These are phyloP conservation scores for Thaleichthys pacificus DNA, from an alignment of 2,797 vertebrate genomes.

Conservation along the genomic window DNA sequence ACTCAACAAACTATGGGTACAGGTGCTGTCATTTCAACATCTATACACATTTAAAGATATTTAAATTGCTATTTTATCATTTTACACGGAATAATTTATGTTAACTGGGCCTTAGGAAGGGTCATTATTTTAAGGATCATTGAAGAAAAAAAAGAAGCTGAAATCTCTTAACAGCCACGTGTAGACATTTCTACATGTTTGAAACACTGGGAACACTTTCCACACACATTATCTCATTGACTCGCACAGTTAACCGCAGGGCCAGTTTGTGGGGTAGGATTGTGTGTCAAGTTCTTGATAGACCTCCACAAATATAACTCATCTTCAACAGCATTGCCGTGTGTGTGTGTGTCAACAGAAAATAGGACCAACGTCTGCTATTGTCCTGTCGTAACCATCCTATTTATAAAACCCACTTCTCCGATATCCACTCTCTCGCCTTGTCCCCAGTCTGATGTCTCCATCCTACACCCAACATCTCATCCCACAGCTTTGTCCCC, in stretches of 20 bases:
- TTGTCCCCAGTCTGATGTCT: slow-evolving; percentile 43
- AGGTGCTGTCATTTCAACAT: too few relatives aligned
- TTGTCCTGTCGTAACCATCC: slow-evolving; percentile 40
- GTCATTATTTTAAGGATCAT: not conserved
- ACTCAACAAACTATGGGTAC: too few relatives aligned
- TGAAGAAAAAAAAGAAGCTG: not conserved
- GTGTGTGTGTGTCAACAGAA: slow-evolving; percentile 30
- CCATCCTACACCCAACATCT: slow-evolving; percentile 54
- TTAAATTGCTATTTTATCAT: too few relatives aligned
- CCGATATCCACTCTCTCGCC: slow-evolving; percentile 19
- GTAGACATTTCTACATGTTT: not conserved
- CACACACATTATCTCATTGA: slow-evolving; percentile 36
- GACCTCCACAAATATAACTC: slow-evolving; percentile 34
- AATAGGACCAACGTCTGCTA: slow-evolving; percentile 17
- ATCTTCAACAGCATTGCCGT: slow-evolving; percentile 25
- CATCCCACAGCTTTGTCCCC: slow-evolving; percentile 41
- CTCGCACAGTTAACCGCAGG: slow-evolving; percentile 43
- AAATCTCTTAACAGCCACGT: not conserved
- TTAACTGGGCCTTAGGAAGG: too few relatives aligned
- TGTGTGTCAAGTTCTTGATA: slow-evolving; percentile 42
- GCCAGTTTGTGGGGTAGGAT: slow-evolving; percentile 34
- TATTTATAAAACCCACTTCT: slow-evolving; percentile 46
- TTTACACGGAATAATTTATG: too few relatives aligned
- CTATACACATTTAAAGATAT: too few relatives aligned
- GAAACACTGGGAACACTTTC: slow-evolving; percentile 22